A percentile compares a stretch with the other conserved stretches of the same genome.
Conservation (phyloP, 2,888 invertebrate genomes). For the Homarus gammarus region DNA sequence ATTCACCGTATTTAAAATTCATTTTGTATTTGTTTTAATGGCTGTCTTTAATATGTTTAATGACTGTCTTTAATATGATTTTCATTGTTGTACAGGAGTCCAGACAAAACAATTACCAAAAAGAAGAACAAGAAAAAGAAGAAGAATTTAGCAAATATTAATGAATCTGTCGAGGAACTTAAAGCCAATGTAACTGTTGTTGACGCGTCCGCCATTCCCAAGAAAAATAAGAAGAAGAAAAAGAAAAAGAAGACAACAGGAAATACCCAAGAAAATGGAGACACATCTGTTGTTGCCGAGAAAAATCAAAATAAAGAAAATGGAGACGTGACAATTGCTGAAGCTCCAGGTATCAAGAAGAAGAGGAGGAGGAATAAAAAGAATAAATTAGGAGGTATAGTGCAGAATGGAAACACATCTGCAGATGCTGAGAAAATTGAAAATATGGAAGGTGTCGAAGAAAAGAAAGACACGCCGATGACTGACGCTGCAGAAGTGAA, state of each 20-base stretch:
- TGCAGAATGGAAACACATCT: too few species aligned
- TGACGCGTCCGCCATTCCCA: not conserved
- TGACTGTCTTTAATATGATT: not conserved
- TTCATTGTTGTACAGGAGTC: not conserved
- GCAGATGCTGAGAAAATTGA: too few species aligned
- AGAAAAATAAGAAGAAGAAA: not conserved
- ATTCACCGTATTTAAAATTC: too few species aligned
- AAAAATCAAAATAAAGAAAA: too few species aligned
- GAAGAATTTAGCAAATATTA: not conserved
- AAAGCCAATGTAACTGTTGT: not conserved
- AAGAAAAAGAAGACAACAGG: not conserved
- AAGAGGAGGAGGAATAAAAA: too few species aligned
- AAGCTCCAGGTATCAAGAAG: too few species aligned
- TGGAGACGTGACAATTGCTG: too few species aligned
- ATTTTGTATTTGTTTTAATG: too few species aligned
- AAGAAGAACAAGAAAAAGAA: conserved; percentile 1
- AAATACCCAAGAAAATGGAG: not conserved
- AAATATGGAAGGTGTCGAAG: too few species aligned
- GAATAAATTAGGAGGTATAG: too few species aligned
- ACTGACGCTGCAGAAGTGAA: too few species aligned
- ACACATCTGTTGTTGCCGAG: not conserved
- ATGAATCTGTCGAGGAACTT: not conserved
- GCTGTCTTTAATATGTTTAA: not conserved
- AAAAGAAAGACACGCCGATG: too few species aligned
- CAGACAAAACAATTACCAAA: not conserved